A percentile compares a stretch with the other conserved stretches of the same genome.
These are phyloP conservation scores for Spodoptera litura DNA, from an alignment of 1,140 invertebrate genomes.

Conservation along the genomic window DNA sequence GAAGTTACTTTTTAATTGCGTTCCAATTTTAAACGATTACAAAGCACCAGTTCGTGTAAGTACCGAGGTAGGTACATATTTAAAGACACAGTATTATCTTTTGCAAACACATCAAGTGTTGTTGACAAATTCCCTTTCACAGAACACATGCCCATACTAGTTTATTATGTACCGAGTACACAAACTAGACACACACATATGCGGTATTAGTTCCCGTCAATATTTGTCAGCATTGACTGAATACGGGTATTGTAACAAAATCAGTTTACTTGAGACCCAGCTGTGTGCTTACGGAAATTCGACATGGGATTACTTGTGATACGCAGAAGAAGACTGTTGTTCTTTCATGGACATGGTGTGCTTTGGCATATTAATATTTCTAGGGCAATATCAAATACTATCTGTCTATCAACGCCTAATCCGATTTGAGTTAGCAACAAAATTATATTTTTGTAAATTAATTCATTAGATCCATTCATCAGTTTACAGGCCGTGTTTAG, in stretches of 20 bases:
- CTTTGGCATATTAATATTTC: no score
- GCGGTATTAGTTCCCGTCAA: conserved; percentile 36
- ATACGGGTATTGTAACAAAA: conserved; percentile 9
- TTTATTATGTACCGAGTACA: conserved; percentile 13
- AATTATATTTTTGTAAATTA: background rate
- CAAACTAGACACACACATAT: conserved; percentile 4
- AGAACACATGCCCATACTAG: background rate
- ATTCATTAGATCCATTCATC: conserved; percentile 1
- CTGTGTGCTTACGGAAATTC: background rate
- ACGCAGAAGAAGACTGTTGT: no score
- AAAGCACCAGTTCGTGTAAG: background rate
- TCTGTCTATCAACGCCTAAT: no score
- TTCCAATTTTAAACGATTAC: conserved; percentile 15
- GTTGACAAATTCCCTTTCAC: conserved; percentile 22
- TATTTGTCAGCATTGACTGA: conserved; percentile 27
- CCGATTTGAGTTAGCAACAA: background rate
- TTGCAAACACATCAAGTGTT: conserved; percentile 1
- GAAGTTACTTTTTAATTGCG: no score
- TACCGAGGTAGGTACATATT: background rate
- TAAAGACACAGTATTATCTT: conserved; percentile 3
- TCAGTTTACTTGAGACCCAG: conserved; percentile 7
- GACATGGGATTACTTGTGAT: background rate
- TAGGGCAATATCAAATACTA: no score
- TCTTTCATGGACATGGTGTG: no score
- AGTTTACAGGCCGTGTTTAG: conserved; percentile 3